A percentile compares a stretch with the other conserved stretches of the same genome.
These are phyloP conservation scores for Hydropsyche tenuis DNA, from an alignment of 1,140 invertebrate genomes.

Conservation along the genomic window DNA sequence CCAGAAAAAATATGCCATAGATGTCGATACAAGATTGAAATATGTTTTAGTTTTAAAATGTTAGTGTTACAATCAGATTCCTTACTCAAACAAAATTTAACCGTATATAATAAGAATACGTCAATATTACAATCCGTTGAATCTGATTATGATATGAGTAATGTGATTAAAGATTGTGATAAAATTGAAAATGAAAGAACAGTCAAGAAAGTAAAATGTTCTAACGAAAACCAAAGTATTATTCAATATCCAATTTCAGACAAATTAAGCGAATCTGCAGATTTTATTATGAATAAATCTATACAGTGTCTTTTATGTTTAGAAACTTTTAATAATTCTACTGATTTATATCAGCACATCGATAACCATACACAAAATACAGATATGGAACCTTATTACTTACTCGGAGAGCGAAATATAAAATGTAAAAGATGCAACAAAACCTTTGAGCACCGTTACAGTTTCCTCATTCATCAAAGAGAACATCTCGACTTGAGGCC, in stretches of 20 bases:
- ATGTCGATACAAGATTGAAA: constrained; percentile 47
- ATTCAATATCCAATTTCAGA: too few relatives aligned
- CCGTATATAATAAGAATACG: too few relatives aligned
- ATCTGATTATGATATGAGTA: too few relatives aligned
- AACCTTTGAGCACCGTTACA: constrained; percentile 38
- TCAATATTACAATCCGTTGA: too few relatives aligned
- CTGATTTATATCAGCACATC: constrained; percentile 38
- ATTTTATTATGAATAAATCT: too few relatives aligned
- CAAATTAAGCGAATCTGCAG: too few relatives aligned
- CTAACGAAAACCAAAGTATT: too few relatives aligned
- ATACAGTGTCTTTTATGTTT: constrained; percentile 48
- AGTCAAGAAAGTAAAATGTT: too few relatives aligned
- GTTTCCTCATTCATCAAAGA: constrained; percentile 44
- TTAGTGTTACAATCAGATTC: constrained; percentile 44
- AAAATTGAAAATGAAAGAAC: constrained; percentile 25
- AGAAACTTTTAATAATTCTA: constrained; percentile 37
- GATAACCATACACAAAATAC: constrained; percentile 40
- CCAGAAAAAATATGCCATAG: constrained; percentile 46
- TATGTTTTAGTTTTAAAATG: constrained; percentile 40
- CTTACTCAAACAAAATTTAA: too few relatives aligned
- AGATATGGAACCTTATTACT: constrained; percentile 45
- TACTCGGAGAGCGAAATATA: constrained; percentile 39
- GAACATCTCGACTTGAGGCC: constrained; percentile 46
- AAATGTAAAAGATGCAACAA: constrained; percentile 38
- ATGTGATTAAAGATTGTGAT: constrained; percentile 33